Conservation (phyloP, 2,113 vertebrate genomes). For the Syngnathus floridae region DNA sequence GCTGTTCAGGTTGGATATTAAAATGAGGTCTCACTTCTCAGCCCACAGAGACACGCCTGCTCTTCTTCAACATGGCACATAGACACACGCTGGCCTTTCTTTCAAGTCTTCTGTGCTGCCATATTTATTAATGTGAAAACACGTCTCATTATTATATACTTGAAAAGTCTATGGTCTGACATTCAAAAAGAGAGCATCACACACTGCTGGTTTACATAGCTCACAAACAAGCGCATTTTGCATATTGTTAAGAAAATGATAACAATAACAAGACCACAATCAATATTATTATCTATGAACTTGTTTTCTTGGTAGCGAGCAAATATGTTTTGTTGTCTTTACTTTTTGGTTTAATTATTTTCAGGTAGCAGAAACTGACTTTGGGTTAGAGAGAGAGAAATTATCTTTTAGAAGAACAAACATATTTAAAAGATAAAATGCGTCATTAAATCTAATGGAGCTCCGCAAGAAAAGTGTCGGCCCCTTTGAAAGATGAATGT, state of each 20-base stretch:
- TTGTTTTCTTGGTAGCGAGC: too few species aligned
- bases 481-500: not conserved
- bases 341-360: too few species aligned
- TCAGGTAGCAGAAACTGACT: too few species aligned
- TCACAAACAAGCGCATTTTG: not conserved
- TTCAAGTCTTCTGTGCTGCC: conserved; percentile 28
- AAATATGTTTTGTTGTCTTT: too few species aligned
- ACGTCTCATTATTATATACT: conserved; percentile 26
- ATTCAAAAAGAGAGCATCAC: conserved; percentile 4
- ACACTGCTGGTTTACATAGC: conserved; percentile 6
- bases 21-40: conserved; percentile 17
- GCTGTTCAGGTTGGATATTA: conserved; percentile 22
- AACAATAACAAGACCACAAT: not conserved
- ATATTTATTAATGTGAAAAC: conserved; percentile 29
- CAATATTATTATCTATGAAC: not conserved
- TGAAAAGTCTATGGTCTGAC: conserved; percentile 1
- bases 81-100: conserved; percentile 22
- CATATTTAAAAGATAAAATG: too few species aligned
- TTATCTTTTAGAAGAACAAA: too few species aligned
- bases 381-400: too few species aligned
- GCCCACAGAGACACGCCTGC: conserved; percentile 13
- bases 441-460: not conserved
- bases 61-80: conserved; percentile 19
- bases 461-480: not conserved
- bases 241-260: not conserved